Conservation (phyloP, 2,113 vertebrate genomes). For the Guaruba guarouba region DNA sequence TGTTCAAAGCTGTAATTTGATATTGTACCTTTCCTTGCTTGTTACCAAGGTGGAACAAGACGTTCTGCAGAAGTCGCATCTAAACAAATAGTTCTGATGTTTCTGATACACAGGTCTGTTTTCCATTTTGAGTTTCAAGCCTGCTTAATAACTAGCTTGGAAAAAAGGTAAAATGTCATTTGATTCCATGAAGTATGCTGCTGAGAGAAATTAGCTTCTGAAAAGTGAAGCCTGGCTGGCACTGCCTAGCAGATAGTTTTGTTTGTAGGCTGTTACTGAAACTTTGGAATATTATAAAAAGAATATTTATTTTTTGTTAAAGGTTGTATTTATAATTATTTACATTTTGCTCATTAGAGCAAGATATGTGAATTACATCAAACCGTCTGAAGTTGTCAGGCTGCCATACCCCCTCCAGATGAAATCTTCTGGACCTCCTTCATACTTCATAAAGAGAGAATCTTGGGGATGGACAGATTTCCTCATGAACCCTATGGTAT, state of each 20-base stretch:
- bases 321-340: neutral
- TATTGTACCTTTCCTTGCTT: neutral
- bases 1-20: neutral
- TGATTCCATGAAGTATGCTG: neutral
- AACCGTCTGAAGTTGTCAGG: slow-evolving; percentile 93
- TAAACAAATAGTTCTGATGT: neutral
- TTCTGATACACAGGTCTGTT: neutral
- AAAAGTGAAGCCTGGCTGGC: neutral
- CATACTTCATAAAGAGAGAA: slow-evolving; percentile 96
- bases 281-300: neutral
- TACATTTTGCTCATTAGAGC: slow-evolving; percentile 76
- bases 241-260: neutral
- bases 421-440: slow-evolving; percentile 87
- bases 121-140: neutral
- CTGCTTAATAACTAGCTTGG: neutral
- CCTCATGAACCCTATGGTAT: slow-evolving; percentile 99
- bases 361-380: slow-evolving; percentile 95
- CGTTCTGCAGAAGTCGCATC: neutral
- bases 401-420: slow-evolving; percentile 94
- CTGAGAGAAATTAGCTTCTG: neutral
- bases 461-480: slow-evolving; percentile 99
- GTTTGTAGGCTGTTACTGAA: neutral
- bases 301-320: neutral
- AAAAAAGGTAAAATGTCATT: neutral
- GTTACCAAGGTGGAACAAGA: neutral